Evolutionary conservation across 2,113 vertebrate genomes (phyloP).

Genomic region (Rissa tridactyla): DNA sequence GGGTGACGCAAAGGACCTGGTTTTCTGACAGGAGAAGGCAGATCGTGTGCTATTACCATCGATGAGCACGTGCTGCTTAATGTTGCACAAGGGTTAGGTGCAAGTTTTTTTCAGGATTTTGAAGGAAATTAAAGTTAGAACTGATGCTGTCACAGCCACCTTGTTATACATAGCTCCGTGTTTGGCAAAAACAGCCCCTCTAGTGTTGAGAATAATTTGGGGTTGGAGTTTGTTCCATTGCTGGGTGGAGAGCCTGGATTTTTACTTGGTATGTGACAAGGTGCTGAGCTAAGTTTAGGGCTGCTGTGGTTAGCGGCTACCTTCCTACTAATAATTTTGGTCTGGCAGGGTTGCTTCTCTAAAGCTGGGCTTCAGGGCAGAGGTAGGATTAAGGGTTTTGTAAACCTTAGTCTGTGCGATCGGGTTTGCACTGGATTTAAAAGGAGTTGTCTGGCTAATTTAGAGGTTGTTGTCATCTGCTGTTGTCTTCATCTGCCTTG

Average conservation of each 20-base stretch:
- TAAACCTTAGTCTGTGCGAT: background rate
- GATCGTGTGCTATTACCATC: background rate
- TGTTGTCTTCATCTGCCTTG: background rate
- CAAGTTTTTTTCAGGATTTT: background rate
- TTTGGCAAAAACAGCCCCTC: background rate
- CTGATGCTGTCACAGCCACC: background rate
- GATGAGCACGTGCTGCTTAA: rapidly evolving
- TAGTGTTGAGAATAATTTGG: background rate
- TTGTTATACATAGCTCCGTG: background rate
- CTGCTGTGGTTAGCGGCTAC: background rate
- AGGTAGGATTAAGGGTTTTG: background rate
- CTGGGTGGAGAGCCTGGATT: background rate
- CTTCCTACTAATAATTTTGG: background rate
- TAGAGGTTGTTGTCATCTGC: background rate
- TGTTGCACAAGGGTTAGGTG: background rate
- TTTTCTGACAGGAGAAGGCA: background rate
- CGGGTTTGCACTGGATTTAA: background rate
- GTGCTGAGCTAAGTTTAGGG: background rate
- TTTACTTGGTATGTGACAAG: background rate
- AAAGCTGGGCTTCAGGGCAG: background rate
- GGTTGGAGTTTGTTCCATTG: background rate
- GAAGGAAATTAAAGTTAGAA: background rate
- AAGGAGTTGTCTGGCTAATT: background rate
- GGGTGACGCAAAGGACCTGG: background rate
- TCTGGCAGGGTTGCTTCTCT: background rate